Evolutionary conservation across 2,113 vertebrate genomes (phyloP).

Genomic region (Sclerurus mexicanus): DNA sequence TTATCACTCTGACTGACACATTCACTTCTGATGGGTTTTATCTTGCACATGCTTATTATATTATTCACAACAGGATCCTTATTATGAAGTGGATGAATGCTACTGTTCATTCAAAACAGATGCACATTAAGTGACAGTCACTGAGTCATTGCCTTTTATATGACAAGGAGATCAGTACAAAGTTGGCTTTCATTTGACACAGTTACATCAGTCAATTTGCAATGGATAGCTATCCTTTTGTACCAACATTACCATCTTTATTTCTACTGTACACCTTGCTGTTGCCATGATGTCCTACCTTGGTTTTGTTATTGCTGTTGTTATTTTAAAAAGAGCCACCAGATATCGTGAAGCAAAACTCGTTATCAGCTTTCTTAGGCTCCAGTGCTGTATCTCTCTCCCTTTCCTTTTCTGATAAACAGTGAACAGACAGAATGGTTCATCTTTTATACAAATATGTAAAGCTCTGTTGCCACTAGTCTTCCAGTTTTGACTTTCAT

Average conservation of each 20-base stretch:
- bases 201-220: slow-evolving; percentile 43
- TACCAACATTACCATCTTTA: neutral
- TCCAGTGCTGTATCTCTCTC: neutral
- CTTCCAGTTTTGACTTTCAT: slow-evolving; percentile 66
- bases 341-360: neutral
- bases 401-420: slow-evolving; percentile 7
- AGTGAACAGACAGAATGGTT: slow-evolving; percentile 5
- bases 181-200: slow-evolving; percentile 46
- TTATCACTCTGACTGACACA: neutral
- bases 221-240: slow-evolving; percentile 15
- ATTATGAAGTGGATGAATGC: slow-evolving; percentile 27
- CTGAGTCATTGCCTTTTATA: slow-evolving; percentile 41
- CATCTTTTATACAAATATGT: slow-evolving; percentile 51
- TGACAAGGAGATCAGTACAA: slow-evolving; percentile 34
- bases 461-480: slow-evolving; percentile 51
- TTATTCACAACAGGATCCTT: slow-evolving; percentile 14
- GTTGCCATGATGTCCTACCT: neutral
- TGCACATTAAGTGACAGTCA: slow-evolving; percentile 51
- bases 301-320: neutral
- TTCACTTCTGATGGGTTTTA: slow-evolving; percentile 34
- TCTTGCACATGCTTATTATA: slow-evolving; percentile 36
- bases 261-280: neutral
- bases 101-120: slow-evolving; percentile 46
- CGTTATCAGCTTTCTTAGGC: neutral
- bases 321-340: neutral